Evolutionary conservation across 2,888 invertebrate genomes (phyloP).

Genomic region (Sturmia bella): DNA sequence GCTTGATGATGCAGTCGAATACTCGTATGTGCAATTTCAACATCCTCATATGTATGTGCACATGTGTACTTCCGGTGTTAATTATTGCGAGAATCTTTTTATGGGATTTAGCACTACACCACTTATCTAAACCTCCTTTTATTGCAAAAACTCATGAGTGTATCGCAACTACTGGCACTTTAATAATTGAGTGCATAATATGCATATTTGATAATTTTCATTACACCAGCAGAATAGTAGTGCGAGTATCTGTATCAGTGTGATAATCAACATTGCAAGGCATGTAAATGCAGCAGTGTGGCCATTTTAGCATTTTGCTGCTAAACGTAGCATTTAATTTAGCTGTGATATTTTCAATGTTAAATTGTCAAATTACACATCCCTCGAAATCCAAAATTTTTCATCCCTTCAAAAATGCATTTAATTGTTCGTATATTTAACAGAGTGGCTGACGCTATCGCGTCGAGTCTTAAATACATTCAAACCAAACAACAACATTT

Average conservation of each 20-base stretch:
- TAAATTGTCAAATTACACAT: too few species aligned
- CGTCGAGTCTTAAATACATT: too few species aligned
- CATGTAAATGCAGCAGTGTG: too few species aligned
- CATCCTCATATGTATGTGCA: constrained; percentile 38
- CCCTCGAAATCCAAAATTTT: too few species aligned
- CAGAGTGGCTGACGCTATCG: too few species aligned
- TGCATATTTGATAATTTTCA: constrained; percentile 19
- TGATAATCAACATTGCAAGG: constrained; percentile 29
- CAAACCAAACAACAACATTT: too few species aligned
- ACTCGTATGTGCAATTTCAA: constrained; percentile 12
- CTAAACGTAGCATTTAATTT: too few species aligned
- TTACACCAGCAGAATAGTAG: not conserved
- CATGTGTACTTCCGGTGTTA: constrained; percentile 48
- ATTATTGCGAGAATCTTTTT: constrained; percentile 48
- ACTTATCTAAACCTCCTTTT: constrained; percentile 55
- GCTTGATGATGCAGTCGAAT: not conserved
- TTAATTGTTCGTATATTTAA: too few species aligned
- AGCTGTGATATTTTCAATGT: too few species aligned
- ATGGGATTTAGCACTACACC: constrained; percentile 45
- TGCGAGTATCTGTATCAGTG: constrained; percentile 18
- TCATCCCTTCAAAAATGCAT: too few species aligned
- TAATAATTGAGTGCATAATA: not conserved
- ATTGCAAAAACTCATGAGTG: constrained; percentile 34
- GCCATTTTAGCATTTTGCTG: too few species aligned
- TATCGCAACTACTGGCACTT: not conserved